These are phyloP conservation scores for Oplegnathus fasciatus DNA, from an alignment of 2,113 vertebrate species.

Conservation along the genomic window DNA sequence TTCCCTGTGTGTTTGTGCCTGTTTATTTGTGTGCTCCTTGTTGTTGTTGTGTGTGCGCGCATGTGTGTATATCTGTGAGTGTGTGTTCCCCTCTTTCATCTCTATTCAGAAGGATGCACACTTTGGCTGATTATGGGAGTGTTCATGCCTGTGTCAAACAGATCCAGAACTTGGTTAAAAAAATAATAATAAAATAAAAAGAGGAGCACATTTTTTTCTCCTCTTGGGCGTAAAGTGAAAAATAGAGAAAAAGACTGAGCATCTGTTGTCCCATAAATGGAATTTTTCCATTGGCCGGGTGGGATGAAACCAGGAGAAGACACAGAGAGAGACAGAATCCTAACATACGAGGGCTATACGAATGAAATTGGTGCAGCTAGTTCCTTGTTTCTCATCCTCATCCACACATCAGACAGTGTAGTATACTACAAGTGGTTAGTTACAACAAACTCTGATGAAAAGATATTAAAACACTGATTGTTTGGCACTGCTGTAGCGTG, in stretches of 20 bases:
- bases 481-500: neutral
- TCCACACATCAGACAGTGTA: neutral
- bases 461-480: neutral
- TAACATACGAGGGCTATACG: constrained; percentile 2
- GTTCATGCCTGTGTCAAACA: constrained; percentile 74
- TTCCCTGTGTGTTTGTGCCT: constrained; percentile 75
- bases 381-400: constrained; percentile 24
- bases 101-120: constrained; percentile 80
- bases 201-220: constrained; percentile 32
- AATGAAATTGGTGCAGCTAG: constrained; percentile 26
- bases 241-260: constrained; percentile 38
- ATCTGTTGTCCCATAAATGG: constrained; percentile 71
- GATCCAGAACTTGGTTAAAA: constrained; percentile 74
- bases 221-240: constrained; percentile 59
- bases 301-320: constrained; percentile 48
- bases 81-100: constrained; percentile 78
- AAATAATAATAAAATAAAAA: constrained; percentile 49
- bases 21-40: constrained; percentile 73
- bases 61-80: constrained; percentile 56
- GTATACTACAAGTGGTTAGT: constrained; percentile 7
- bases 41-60: constrained; percentile 51
- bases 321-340: constrained; percentile 12
- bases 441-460: neutral
- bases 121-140: constrained; percentile 78
- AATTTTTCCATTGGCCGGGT: constrained; percentile 41